A percentile compares a stretch with the other conserved stretches of the same genome.
Evolutionary conservation across 2,113 vertebrate genomes (phyloP).

Genomic region (Mugil cephalus): DNA sequence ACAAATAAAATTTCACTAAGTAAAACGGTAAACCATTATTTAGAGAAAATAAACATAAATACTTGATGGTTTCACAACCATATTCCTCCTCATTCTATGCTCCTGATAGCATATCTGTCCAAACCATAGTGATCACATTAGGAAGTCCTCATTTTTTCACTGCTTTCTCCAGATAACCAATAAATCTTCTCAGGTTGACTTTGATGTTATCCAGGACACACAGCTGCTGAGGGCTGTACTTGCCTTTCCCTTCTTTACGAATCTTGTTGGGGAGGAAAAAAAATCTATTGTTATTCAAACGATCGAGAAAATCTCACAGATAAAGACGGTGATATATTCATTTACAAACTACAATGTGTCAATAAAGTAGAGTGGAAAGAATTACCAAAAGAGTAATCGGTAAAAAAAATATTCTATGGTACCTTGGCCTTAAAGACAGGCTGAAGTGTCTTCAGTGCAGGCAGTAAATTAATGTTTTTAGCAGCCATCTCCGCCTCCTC

Average conservation of each 20-base stretch:
- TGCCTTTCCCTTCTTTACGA: constrained; percentile 91
- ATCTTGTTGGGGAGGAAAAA: constrained; percentile 84
- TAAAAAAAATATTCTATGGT: constrained; percentile 10
- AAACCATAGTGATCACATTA: neutral
- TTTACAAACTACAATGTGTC: neutral
- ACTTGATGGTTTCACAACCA: constrained; percentile 49
- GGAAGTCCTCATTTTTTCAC: constrained; percentile 78
- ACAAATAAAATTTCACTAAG: constrained; percentile 37
- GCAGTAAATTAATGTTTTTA: constrained; percentile 87
- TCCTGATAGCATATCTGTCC: constrained; percentile 27
- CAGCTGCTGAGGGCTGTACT: constrained; percentile 90
- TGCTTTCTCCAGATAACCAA: constrained; percentile 91
- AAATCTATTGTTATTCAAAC: neutral
- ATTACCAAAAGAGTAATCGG: neutral
- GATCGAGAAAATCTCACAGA: neutral
- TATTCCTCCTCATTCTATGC: neutral
- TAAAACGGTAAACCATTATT: constrained; percentile 48
- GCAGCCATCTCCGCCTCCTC: constrained; percentile 91
- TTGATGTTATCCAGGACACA: constrained; percentile 96
- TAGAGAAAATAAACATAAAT: constrained; percentile 68
- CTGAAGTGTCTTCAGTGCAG: constrained; percentile 90
- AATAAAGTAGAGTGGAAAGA: neutral
- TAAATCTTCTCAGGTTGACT: constrained; percentile 95
- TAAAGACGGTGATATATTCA: neutral
- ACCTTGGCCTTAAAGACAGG: constrained; percentile 95